These are phyloP conservation scores for Anolis sagrei DNA, from an alignment of 2,113 vertebrate genomes.

Conservation along the genomic window DNA sequence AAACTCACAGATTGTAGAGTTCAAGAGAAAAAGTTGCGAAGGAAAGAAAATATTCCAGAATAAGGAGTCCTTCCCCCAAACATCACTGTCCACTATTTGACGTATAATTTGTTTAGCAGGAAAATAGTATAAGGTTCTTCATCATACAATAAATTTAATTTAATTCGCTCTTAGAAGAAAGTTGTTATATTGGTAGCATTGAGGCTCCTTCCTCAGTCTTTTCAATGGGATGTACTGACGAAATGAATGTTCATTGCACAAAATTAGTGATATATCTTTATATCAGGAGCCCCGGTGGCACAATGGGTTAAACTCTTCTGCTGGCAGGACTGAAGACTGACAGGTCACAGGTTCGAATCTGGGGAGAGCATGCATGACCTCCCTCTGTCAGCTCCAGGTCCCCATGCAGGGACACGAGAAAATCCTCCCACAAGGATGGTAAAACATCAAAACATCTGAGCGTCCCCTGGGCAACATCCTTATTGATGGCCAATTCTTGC, in stretches of 20 bases:
- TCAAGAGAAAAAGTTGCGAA: neutral
- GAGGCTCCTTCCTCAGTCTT: neutral
- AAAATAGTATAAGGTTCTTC: neutral
- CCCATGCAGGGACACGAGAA: too few species aligned
- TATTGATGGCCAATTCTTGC: too few species aligned
- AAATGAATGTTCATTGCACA: neutral
- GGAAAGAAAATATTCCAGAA: neutral
- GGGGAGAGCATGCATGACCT: too few species aligned
- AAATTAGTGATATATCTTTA: neutral
- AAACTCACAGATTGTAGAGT: fast-evolving
- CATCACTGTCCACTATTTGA: neutral
- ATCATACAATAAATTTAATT: neutral
- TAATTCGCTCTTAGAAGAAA: neutral
- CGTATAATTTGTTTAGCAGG: neutral
- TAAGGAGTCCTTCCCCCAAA: neutral
- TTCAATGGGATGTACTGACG: neutral
- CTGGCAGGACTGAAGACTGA: too few species aligned
- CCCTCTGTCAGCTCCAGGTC: too few species aligned
- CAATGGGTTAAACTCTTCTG: too few species aligned
- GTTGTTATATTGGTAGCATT: neutral
- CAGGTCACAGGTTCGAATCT: too few species aligned
- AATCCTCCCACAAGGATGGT: too few species aligned
- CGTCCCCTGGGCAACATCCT: too few species aligned
- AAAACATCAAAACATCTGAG: too few species aligned
- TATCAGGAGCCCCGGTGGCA: too few species aligned